Percentiles rank a stretch among this genome's conserved stretches.
Evolutionary conservation across 2,113 vertebrate genomes (phyloP).

Genomic region (Cyphomyrus plagiostoma): DNA sequence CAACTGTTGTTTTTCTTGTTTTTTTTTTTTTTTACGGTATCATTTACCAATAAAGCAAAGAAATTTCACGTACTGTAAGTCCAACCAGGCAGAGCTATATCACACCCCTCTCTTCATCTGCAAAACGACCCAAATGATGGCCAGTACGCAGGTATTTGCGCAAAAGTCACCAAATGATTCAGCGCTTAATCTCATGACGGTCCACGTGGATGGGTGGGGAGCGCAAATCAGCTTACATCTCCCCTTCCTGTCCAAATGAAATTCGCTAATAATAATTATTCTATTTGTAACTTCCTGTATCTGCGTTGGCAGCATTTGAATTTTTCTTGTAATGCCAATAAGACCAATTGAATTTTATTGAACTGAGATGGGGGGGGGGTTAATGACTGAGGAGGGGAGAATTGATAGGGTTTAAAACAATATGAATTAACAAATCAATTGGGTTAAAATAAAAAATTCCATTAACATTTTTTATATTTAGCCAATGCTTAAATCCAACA

Average conservation of each 20-base stretch:
- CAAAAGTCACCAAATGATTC: background rate
- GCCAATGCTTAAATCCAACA: background rate
- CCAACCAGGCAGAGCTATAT: background rate
- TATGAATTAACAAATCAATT: background rate
- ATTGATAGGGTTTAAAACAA: background rate
- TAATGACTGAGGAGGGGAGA: background rate
- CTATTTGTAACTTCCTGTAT: constrained; percentile 11
- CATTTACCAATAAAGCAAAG: background rate
- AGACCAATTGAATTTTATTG: constrained; percentile 3
- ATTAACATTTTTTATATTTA: background rate
- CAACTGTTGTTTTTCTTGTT: background rate
- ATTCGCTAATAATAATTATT: background rate
- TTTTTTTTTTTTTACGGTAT: background rate
- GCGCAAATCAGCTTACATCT: background rate
- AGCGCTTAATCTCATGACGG: background rate
- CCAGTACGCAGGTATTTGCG: background rate
- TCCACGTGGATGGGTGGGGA: background rate
- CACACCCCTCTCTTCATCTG: background rate
- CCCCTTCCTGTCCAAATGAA: background rate
- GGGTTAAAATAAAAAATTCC: background rate
- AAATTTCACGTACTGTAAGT: background rate
- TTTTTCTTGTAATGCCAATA: constrained; percentile 7
- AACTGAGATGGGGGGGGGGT: background rate
- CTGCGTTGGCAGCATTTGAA: too few species aligned
- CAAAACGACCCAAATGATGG: background rate